These are phyloP conservation scores for Zosterops pallidus DNA, from an alignment of 2,113 vertebrate species.

Conservation along the genomic window DNA sequence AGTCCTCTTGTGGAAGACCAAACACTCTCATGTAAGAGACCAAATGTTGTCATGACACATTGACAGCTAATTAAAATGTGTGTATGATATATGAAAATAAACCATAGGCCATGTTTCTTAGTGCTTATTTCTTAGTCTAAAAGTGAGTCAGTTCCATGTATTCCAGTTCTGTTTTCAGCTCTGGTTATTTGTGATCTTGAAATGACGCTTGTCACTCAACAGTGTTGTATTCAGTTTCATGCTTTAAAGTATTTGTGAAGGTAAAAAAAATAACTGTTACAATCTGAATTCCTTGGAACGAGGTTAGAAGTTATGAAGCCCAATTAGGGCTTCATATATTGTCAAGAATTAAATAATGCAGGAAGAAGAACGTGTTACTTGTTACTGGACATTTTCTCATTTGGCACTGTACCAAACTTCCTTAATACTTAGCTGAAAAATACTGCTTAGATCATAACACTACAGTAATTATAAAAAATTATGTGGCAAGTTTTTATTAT, in stretches of 20 bases:
- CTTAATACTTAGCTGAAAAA: slow-evolving; percentile 5
- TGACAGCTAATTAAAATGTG: neutral
- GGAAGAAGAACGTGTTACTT: neutral
- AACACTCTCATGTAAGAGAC: neutral
- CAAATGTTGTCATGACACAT: neutral
- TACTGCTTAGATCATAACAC: neutral
- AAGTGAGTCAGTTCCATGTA: neutral
- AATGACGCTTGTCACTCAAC: neutral
- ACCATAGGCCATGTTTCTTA: neutral
- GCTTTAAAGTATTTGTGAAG: neutral
- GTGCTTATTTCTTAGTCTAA: neutral
- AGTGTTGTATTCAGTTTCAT: neutral
- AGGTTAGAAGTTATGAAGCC: neutral
- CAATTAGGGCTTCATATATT: neutral
- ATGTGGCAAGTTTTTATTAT: neutral
- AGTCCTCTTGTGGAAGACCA: neutral
- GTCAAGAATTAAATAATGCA: neutral
- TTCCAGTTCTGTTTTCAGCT: neutral
- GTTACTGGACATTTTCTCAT: neutral
- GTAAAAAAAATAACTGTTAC: neutral
- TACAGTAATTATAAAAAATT: neutral
- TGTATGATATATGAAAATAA: neutral
- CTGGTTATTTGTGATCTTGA: neutral
- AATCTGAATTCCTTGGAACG: neutral
- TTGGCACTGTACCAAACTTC: neutral